A percentile compares a stretch with the other conserved stretches of the same genome.
Conservation (phyloP, 2,888 invertebrate genomes). For the Uloborus plumipes region DNA sequence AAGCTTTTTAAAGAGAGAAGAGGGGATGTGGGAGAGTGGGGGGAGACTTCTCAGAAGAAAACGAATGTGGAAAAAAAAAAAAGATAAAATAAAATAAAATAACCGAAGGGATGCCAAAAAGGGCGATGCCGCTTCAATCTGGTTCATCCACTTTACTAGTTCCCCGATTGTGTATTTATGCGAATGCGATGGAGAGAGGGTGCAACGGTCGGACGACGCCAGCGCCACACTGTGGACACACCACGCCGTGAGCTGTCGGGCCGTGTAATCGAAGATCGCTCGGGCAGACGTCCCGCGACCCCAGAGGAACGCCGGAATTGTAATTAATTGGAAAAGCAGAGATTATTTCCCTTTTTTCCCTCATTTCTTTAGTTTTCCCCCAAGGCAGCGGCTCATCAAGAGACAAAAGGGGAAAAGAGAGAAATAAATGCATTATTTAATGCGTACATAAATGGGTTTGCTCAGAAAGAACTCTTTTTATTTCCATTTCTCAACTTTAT, state of each 20-base stretch:
- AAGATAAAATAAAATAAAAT: no score
- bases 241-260: slow-evolving; percentile 55
- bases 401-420: slow-evolving; percentile 15
- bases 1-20: no score
- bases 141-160: neutral
- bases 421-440: slow-evolving; percentile 47
- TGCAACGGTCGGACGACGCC: slow-evolving; percentile 36
- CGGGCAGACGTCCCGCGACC: slow-evolving; percentile 43
- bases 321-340: slow-evolving; percentile 59
- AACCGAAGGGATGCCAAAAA: no score
- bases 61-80: no score
- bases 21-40: no score
- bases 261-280: slow-evolving; percentile 60
- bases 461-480: no score
- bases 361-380: slow-evolving; percentile 7
- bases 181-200: slow-evolving; percentile 25
- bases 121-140: no score
- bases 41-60: no score
- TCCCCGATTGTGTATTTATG: slow-evolving; percentile 47
- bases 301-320: slow-evolving; percentile 45
- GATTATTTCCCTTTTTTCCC: slow-evolving; percentile 16
- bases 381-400: no score
- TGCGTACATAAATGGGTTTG: slow-evolving; percentile 24
- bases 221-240: slow-evolving; percentile 60
- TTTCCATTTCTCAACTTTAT: no score